A percentile compares a stretch with the other conserved stretches of the same genome.
Conservation (phyloP, 2,113 vertebrate genomes). For the Sylvicapra grimmia region DNA sequence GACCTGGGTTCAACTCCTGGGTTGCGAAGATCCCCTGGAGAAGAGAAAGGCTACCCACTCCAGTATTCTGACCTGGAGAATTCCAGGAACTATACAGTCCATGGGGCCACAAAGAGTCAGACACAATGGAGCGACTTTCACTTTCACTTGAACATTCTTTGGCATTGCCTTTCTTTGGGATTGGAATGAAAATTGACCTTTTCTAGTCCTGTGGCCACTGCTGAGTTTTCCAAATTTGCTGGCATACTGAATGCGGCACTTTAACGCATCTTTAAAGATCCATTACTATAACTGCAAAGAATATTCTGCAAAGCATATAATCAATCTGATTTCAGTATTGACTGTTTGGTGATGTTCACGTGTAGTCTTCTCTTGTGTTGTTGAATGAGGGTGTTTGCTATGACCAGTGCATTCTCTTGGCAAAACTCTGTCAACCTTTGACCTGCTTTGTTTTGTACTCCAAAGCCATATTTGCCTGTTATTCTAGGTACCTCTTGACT, state of each 20-base stretch:
- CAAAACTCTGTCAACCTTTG: not conserved
- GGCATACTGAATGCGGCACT: not conserved
- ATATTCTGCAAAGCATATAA: not conserved
- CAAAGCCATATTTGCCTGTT: not conserved
- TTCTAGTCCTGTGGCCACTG: not conserved
- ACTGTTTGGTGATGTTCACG: not conserved
- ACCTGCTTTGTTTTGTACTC: not conserved
- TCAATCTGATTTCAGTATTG: not conserved
- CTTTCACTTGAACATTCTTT: not conserved
- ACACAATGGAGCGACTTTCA: not conserved
- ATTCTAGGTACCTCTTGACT: not conserved
- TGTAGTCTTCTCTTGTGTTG: not conserved
- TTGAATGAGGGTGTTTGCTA: not conserved
- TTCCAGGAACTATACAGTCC: too few relatives aligned
- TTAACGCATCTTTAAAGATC: not conserved
- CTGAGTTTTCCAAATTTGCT: not conserved
- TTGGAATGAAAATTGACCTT: not conserved
- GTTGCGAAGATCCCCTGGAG: too few relatives aligned
- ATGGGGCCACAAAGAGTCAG: too few relatives aligned
- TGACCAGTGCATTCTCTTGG: not conserved
- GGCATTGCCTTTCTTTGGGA: not conserved
- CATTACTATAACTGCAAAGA: not conserved
- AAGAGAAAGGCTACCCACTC: too few relatives aligned
- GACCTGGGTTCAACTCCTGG: too few relatives aligned
- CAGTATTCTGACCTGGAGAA: too few relatives aligned